Base-by-base conservation (phyloP, 2,113 vertebrate genomes). In the Pygoscelis adeliae region DNA sequence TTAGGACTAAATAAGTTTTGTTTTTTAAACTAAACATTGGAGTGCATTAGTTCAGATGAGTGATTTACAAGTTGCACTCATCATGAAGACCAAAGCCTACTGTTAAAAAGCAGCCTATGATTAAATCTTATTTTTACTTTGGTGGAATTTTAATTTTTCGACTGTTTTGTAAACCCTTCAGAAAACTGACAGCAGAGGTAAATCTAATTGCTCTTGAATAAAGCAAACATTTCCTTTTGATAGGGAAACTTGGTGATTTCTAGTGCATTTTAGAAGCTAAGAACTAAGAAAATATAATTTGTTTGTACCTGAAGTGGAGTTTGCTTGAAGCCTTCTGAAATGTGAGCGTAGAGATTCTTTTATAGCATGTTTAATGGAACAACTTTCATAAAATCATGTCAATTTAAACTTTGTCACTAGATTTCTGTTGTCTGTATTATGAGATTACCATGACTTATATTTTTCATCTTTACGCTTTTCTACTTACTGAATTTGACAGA, bases 371-470 rank as follows among this genome's bases (percentile, higher is more conserved):
- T 83, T 53, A 90, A 55, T 34, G 18, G 38, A 44, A 46, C 5
- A 3, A 26, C 20, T 83, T 87, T 32, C 15, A 50, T 63, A 53
- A 81, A 74, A 47, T 50, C 1, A 7, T 18, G 6, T 38, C 9
- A n/a, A 0, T 36, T 87, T 89, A 79, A 91, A 65, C 36, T 89
- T 69, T 2, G 23, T 71, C 44, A 18, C 30, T 36, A 34, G 11
- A n/a, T 93, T 83, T 66, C 50, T 76, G 15, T 78, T 82, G 23
- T 38, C 44, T 83, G 8, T 53, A 6, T 87, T 87, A 50, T 14
- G 30, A 63, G 26, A 38, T 72, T 79, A 26, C 13, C 0, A 0
- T 65, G 23, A 44, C 8, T 83, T 72, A 18, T 2, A 27, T 30
- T 90, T 83, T 91, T 49, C 29, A 65, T 16, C 30, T 73, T 89